A percentile compares a stretch with the other conserved stretches of the same genome.
These are phyloP conservation scores for Falco concolor DNA, from an alignment of 2,797 vertebrate genomes.

Conservation along the genomic window DNA sequence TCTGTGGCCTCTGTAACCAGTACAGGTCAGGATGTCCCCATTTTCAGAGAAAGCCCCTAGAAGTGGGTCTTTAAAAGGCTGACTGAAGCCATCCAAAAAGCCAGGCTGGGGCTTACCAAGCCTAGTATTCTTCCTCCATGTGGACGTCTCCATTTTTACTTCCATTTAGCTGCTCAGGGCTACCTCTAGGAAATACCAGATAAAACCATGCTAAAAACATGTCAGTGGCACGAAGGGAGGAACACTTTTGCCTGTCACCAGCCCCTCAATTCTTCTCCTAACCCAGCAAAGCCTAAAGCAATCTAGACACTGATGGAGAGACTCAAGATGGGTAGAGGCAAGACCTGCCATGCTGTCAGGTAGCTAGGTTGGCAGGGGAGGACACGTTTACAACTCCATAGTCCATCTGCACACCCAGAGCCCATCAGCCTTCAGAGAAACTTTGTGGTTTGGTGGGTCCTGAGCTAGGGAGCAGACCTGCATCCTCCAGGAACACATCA, in stretches of 20 bases:
- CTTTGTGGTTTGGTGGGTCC: neutral
- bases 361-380: neutral
- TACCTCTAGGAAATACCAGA: neutral
- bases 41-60: neutral
- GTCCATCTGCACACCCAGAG: neutral
- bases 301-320: neutral
- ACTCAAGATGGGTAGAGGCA: neutral
- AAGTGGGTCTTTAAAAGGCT: neutral
- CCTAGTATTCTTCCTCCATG: neutral
- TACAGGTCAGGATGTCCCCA: neutral
- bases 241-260: neutral
- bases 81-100: neutral
- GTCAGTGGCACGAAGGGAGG: neutral
- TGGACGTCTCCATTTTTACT: neutral
- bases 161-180: neutral
- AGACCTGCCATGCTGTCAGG: neutral
- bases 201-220: neutral
- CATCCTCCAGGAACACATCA: neutral
- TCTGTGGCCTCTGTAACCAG: neutral
- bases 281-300: neutral
- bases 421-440: neutral
- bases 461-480: neutral
- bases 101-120: neutral
- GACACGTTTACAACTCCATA: neutral
- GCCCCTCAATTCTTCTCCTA: neutral